A percentile compares a stretch with the other conserved stretches of the same genome.
phyloP scores from a whole-genome alignment of 1,140 invertebrate species.

The Cyclina sinensis region DNA sequence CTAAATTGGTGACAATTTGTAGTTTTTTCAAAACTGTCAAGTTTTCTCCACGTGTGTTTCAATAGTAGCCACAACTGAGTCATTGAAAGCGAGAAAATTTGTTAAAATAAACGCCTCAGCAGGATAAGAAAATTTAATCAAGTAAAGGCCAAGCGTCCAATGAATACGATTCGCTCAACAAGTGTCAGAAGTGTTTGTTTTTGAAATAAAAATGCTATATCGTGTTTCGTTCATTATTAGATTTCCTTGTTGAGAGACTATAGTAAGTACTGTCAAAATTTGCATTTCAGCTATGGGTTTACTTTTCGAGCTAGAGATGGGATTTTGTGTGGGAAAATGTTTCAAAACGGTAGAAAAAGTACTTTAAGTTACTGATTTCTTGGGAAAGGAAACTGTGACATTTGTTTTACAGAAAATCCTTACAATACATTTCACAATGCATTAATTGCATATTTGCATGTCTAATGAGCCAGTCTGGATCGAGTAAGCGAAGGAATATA shows the following conservation, averaged over 20 bases:
- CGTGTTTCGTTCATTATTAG: constrained; percentile 43
- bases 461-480: too few species aligned
- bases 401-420: not conserved
- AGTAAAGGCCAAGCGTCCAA: constrained; percentile 6
- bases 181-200: constrained; percentile 62
- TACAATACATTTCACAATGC: too few species aligned
- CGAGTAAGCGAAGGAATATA: too few species aligned
- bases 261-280: constrained; percentile 49
- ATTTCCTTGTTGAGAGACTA: constrained; percentile 42
- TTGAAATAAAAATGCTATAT: constrained; percentile 59
- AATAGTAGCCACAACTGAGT: constrained; percentile 25
- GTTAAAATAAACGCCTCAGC: constrained; percentile 47
- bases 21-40: not conserved
- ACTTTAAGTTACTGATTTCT: not conserved
- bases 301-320: not conserved
- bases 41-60: constrained; percentile 50
- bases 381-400: not conserved
- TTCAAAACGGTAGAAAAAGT: not conserved
- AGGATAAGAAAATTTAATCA: constrained; percentile 59
- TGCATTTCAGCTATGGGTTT: constrained; percentile 11
- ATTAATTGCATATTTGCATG: too few species aligned
- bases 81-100: constrained; percentile 45
- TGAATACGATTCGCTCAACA: constrained; percentile 52
- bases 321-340: constrained; percentile 54
- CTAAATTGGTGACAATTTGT: constrained; percentile 22